Base-by-base conservation (phyloP, 2,113 vertebrate genomes). In the Chaenocephalus aceratus region DNA sequence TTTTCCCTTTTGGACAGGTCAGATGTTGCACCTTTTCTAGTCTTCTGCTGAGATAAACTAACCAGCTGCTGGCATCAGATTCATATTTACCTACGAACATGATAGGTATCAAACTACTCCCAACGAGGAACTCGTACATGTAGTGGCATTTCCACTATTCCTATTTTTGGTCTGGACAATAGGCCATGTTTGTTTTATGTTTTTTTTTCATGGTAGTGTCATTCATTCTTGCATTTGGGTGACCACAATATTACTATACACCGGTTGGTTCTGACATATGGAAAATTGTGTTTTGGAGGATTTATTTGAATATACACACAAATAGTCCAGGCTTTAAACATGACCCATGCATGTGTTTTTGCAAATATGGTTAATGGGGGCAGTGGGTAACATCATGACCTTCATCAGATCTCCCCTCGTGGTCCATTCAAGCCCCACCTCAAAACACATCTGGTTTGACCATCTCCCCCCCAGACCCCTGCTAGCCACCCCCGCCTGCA, bases 381-480 rank as follows among this genome's bases (percentile, higher is more conserved):
- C 83, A 82, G 69, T 46, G 75, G 86, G 86, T 86, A 90, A 85
- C 86, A 86, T 75, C 73, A 34, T 92, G 91, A 94, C 90, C 93
- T 94, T 95, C 82, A 89, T 75, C 51, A 54, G 69, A 73, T 75
- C 74, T 75, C 76, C 72, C 70, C 80, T 64, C 60, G 14, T 62
- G 53, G 85, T 86, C 83, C 82, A 57, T 84, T 79, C 77, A 51
- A 62, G 80, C 80, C 79, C 88, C 82, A 81, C 81, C 87, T 90
- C 75, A 69, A 77, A 76, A 85, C 76, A 92, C 94, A 94, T 94
- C 93, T 95, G 94, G 92, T 94, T 94, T 93, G 92, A 92, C 89
- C 95, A 95, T 93, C 93, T 90, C 80, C 70, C 82, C 84, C 86
- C 85, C 79, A 87, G 86, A 87, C 86, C 87, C 88, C 80, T 86